Percentiles rank a stretch among this genome's conserved stretches.
phyloP scores from a whole-genome alignment of 2,888 invertebrate genomes.

The Saturnia pavonia region DNA sequence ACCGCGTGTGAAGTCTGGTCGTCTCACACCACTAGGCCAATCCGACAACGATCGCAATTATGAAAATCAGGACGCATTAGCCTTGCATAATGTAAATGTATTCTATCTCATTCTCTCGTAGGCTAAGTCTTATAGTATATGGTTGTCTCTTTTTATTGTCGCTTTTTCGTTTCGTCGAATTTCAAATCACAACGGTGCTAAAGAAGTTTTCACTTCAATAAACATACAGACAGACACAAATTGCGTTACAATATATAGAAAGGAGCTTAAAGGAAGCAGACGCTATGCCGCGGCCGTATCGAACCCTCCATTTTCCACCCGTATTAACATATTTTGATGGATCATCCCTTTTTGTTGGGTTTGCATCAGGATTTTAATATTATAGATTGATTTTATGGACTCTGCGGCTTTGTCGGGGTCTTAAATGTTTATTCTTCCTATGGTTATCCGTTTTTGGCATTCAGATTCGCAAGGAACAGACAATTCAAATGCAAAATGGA shows the following conservation, averaged over 20 bases:
- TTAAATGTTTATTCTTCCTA: neutral
- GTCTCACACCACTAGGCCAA: too few relatives aligned
- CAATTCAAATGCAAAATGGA: too few relatives aligned
- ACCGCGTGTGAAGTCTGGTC: too few relatives aligned
- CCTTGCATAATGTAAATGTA: too few relatives aligned
- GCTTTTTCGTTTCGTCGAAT: too few relatives aligned
- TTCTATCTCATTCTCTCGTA: too few relatives aligned
- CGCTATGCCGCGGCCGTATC: constrained; percentile 14
- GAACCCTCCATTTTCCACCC: constrained; percentile 30
- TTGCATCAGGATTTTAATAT: constrained; percentile 46
- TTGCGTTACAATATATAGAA: neutral
- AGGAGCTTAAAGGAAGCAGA: neutral
- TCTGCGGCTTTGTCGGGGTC: constrained; percentile 31
- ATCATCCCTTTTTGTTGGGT: constrained; percentile 48
- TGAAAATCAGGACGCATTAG: too few relatives aligned
- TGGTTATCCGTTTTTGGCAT: neutral
- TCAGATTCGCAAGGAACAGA: neutral
- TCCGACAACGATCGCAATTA: too few relatives aligned
- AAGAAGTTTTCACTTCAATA: too few relatives aligned
- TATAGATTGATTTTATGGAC: constrained; percentile 65
- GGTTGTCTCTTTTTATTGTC: too few relatives aligned
- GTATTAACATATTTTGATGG: constrained; percentile 69
- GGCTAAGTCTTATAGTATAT: too few relatives aligned
- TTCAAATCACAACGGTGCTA: too few relatives aligned
- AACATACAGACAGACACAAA: neutral